Conservation (phyloP, 2,113 vertebrate species). For the Leptocoma aspasia region DNA sequence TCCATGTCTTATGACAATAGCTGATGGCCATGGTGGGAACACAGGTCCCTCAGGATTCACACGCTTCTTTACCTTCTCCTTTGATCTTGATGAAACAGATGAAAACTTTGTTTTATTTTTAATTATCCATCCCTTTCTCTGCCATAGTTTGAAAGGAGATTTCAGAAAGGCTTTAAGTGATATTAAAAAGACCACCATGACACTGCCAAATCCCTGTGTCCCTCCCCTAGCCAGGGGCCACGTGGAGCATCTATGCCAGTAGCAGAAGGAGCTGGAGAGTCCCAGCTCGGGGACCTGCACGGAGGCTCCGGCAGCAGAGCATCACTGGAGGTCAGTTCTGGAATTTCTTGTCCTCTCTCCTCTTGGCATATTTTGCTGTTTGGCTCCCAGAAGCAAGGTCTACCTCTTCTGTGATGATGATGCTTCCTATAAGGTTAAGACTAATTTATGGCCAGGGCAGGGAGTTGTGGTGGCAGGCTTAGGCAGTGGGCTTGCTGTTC, state of each 20-base stretch:
- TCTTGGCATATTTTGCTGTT: background rate
- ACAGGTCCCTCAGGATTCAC: background rate
- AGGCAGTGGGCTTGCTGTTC: background rate
- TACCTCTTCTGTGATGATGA: background rate
- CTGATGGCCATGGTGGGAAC: background rate
- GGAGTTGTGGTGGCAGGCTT: background rate
- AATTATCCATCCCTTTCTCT: background rate
- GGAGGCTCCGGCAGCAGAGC: background rate
- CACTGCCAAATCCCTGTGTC: background rate
- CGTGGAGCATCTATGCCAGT: background rate
- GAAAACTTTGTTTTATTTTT: constrained; percentile 21
- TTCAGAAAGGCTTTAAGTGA: background rate
- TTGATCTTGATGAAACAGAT: constrained; percentile 16
- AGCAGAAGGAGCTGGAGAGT: background rate
- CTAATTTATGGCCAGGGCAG: background rate
- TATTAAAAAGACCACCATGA: background rate
- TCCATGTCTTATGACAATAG: background rate
- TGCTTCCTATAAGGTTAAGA: background rate
- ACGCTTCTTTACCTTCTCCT: background rate
- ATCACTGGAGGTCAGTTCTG: rapidly evolving
- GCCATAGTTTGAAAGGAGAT: background rate
- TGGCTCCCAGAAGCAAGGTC: background rate
- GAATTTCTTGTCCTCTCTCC: background rate
- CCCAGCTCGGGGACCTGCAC: rapidly evolving
- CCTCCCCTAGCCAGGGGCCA: background rate